These are phyloP conservation scores for Heliocidaris tuberculata DNA, from an alignment of 35 echinoderm and acorn worm genomes.

Conservation along the genomic window DNA sequence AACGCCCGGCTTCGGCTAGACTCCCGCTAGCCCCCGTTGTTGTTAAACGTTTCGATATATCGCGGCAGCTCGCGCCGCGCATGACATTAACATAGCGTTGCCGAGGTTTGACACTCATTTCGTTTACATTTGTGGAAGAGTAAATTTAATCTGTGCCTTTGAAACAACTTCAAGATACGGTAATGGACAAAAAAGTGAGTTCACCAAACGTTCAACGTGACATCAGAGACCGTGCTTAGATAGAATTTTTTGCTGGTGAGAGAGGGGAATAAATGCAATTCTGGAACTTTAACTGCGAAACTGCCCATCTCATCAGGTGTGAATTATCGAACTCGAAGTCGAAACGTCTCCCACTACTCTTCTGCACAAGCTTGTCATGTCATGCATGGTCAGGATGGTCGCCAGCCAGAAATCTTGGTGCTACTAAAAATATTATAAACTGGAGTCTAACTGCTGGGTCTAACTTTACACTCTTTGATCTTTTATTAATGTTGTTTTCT, in stretches of 20 bases:
- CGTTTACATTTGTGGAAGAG: conserved; percentile 9
- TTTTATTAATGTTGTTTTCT: no score
- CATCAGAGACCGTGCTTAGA: not conserved
- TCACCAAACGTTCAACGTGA: not conserved
- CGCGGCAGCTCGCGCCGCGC: not conserved
- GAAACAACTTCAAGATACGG: not conserved
- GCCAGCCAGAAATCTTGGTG: no score
- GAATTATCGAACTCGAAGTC: no score
- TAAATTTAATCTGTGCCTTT: not conserved
- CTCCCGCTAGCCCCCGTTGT: not conserved
- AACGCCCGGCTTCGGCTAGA: not conserved
- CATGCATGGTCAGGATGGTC: no score
- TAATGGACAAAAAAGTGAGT: not conserved
- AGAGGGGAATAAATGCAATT: not conserved
- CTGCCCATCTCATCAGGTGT: no score
- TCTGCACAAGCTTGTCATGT: no score
- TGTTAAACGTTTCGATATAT: no score
- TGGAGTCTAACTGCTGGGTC: no score
- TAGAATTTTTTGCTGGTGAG: not conserved
- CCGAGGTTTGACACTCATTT: not conserved
- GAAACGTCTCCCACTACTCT: no score
- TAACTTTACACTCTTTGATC: no score
- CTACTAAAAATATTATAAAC: no score
- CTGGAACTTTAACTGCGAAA: no score
- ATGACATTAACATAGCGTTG: not conserved